Base-by-base conservation (phyloP, 1,140 invertebrate species). In the Drosophila subobscura region DNA sequence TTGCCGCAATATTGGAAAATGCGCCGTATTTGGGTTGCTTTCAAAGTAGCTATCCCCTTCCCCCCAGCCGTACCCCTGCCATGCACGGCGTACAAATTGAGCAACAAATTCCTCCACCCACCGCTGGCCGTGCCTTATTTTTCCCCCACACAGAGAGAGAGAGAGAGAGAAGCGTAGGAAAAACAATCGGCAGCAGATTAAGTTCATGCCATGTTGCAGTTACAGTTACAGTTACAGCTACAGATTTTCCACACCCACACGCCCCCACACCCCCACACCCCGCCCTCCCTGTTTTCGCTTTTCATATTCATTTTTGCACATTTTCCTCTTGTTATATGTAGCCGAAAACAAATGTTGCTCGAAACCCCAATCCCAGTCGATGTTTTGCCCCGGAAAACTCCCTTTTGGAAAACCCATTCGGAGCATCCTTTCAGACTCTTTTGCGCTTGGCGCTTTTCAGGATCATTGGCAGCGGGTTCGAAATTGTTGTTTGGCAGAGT, bases 191-290 rank as follows among this genome's bases (percentile, higher is more conserved):
- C 81, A 86, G 74, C 78, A 86, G 81, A 86, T 86, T 86, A 86
- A 86, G 81, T 86, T 86, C 81, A 83, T 86, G 74, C 81, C 83
- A 86, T 88, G 83, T 86, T 86, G 81, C 81, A 85, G 81, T 85
- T 85, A 86, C 81, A 85, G 81, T 85, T 85, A 86, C 81, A 70
- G 65, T 47, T 68, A 68, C 65, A 68, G 65, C 29, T 68, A 68
- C 81, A 86, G 77, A 80, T 74, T 81, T 77, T 66, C 61, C 66
- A 64, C 72, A 64, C 72, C 56, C 29, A 23, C 53, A 25, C 33
- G 5, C 45, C 45, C 54, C 49, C 46, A 10, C 45, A 50, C 54
- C 49, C 46, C 47, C 64, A 63, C 44, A 23, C 46, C 41, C 45
- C 50, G 8, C 54, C 25, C 22, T 14, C 44, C 10, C 56, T 50